A percentile compares a stretch with the other conserved stretches of the same genome.
phyloP scores from a whole-genome alignment of 1,140 invertebrate species.

The Pogonus chalceus region DNA sequence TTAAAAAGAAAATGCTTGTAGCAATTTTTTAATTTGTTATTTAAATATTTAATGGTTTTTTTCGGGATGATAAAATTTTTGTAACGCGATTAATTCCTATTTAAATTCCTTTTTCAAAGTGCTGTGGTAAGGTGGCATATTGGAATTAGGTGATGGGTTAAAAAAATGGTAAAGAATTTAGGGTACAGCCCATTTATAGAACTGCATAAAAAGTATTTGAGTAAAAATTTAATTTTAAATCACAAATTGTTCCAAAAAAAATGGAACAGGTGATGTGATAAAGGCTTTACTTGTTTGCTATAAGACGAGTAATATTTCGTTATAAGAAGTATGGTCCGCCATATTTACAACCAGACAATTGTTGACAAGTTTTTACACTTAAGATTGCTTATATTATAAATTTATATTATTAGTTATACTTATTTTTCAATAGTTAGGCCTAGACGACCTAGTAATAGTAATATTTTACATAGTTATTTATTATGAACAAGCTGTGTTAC shows the following conservation, averaged over 20 bases:
- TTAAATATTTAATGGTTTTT: too few species aligned
- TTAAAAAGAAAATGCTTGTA: too few species aligned
- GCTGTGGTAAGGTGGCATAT: too few species aligned
- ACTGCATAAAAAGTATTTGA: too few species aligned
- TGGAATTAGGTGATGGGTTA: too few species aligned
- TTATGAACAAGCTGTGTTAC: not conserved
- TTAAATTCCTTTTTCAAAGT: too few species aligned
- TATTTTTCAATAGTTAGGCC: conserved; percentile 1
- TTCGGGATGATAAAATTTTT: too few species aligned
- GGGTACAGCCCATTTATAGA: too few species aligned
- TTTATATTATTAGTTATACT: not conserved
- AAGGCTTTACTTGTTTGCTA: not conserved
- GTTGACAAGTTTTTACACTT: conserved; percentile 2
- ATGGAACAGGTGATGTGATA: not conserved
- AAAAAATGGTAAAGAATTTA: too few species aligned
- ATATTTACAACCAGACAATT: conserved; percentile 1
- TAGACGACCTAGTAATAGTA: not conserved
- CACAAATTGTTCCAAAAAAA: not conserved
- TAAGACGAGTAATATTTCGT: not conserved
- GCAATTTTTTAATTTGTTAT: too few species aligned
- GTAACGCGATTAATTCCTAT: too few species aligned
- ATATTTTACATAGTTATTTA: not conserved
- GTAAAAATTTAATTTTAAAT: too few species aligned
- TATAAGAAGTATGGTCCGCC: not conserved
- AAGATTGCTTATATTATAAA: conserved; percentile 2